Base-by-base conservation (phyloP, 2,797 vertebrate genomes). In the Australoheros facetus region DNA sequence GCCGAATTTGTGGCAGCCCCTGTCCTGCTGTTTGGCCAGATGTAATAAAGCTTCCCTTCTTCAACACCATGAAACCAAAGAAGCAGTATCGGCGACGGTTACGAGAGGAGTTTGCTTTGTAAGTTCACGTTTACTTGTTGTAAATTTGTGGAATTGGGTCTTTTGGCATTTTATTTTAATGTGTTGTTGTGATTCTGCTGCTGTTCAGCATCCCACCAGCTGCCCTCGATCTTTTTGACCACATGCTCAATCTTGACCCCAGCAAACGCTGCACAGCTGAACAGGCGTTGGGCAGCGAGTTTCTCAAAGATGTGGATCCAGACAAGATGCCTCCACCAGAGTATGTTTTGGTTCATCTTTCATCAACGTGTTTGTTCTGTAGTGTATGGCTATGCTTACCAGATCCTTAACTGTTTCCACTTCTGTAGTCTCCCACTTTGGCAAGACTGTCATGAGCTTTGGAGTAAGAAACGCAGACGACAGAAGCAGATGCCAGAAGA, bases 11-110 rank as follows among this genome's bases (percentile, higher is more conserved):
- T 3, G 98, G 98, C 77, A 99, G 98, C 88, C 98, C 98, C 3
- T 99, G 98, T 85, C 98, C 98, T 59, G 98, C 97, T 13, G 97
- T 97, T 75, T 99, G 98, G 98, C 98, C 98, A 14, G 98, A 99
- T 87, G 98, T 99, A 28, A 99, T 99, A 87, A 99, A 99, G 88
- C 95, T 99, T 91, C 98, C 98, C 17, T 99, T 99, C 94, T 99
- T 99, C 95, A 99, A 99, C 95, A 99, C 97, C 91, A 99, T 99
- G 98, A 99, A 99, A 96, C 98, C 98, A 97, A 99, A 99, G 97
- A 99, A 99, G 92, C 98, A 99, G 77, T 99, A 99, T 92, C 96
- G 98, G 54, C 95, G 98, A 76, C 97, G 98, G 74, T 93, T 99
- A 91, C 95, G 98, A 86, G 98, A 99, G 94, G 98, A 99, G 93